Evolutionary conservation across 2,113 vertebrate species (phyloP).

Genomic region (Caloenas nicobarica): DNA sequence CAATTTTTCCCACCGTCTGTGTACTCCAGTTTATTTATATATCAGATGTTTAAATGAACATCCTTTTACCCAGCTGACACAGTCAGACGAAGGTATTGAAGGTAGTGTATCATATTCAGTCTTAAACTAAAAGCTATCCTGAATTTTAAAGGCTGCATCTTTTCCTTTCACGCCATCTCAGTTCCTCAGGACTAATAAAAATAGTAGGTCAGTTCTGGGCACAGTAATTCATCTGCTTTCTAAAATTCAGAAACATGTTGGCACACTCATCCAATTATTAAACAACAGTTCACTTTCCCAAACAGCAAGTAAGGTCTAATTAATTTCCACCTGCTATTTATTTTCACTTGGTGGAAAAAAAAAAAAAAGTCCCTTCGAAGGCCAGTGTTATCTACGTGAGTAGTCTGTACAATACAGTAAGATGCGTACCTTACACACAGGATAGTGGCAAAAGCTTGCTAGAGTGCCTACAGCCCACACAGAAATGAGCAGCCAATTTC

Average conservation of each 20-base stretch:
- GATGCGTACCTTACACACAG: not conserved
- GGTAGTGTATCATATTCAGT: not conserved
- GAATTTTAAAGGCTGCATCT: not conserved
- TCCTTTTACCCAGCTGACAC: conserved; percentile 29
- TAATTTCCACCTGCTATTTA: conserved; percentile 36
- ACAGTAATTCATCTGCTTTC: conserved; percentile 41
- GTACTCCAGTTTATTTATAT: not conserved
- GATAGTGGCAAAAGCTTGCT: not conserved
- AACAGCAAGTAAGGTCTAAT: conserved; percentile 26
- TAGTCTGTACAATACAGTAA: not conserved
- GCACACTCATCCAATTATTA: not conserved
- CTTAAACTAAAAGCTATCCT: conserved; percentile 1
- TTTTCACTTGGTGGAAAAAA: not conserved
- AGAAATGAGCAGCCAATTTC: conserved; percentile 58
- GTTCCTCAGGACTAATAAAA: conserved; percentile 28
- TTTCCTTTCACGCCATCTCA: not conserved
- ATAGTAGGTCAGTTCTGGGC: not conserved
- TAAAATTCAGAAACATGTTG: conserved; percentile 34
- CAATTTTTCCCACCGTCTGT: not conserved
- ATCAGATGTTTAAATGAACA: conserved; percentile 3
- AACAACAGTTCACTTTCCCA: conserved; percentile 54
- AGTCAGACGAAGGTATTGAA: conserved; percentile 10
- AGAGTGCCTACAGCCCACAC: not conserved
- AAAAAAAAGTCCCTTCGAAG: not conserved
- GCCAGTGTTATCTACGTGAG: not conserved